Evolutionary conservation across 2,888 invertebrate species (phyloP).

Genomic region (Halictus quadricinctus): DNA sequence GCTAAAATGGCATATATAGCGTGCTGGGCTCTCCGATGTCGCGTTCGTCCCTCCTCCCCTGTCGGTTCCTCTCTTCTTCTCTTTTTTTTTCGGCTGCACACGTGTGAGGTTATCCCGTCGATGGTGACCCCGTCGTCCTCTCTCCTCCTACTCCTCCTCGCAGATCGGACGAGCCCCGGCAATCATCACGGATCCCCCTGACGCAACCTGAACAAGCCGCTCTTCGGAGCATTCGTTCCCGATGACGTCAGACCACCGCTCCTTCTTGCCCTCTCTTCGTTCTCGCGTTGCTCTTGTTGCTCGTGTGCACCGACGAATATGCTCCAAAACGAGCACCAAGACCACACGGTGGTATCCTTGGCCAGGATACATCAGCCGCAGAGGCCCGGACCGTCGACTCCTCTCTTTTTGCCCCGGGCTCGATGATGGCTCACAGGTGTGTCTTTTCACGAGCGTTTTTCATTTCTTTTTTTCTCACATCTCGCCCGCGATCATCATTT

Average conservation of each 20-base stretch:
- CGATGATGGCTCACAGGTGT: conserved; percentile 39
- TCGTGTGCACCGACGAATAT: conserved; percentile 32
- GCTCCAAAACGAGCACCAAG: conserved; percentile 40
- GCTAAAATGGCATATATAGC: not conserved
- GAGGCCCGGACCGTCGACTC: not conserved
- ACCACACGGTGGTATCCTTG: conserved; percentile 42
- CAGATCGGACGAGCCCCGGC: conserved; percentile 66
- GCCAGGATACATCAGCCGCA: conserved; percentile 26
- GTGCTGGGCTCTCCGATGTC: conserved; percentile 31
- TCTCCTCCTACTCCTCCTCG: conserved; percentile 62
- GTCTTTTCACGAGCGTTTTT: conserved; percentile 2
- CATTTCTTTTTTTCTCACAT: not conserved
- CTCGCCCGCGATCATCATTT: not conserved
- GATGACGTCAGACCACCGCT: conserved; percentile 70
- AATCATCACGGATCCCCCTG: conserved; percentile 65
- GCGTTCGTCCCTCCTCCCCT: conserved; percentile 36
- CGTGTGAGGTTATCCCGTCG: conserved; percentile 78
- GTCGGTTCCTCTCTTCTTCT: conserved; percentile 37
- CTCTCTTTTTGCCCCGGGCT: conserved; percentile 18
- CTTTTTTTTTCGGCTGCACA: conserved; percentile 74
- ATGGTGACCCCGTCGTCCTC: conserved; percentile 77
- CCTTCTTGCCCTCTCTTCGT: conserved; percentile 17
- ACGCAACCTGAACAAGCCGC: conserved; percentile 72
- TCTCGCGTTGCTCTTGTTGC: conserved; percentile 5
- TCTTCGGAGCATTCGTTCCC: conserved; percentile 66